Percentiles rank a stretch among this genome's conserved stretches.
Evolutionary conservation across 2,797 vertebrate species (phyloP).

Genomic region (Enteromius thamalakanensis): DNA sequence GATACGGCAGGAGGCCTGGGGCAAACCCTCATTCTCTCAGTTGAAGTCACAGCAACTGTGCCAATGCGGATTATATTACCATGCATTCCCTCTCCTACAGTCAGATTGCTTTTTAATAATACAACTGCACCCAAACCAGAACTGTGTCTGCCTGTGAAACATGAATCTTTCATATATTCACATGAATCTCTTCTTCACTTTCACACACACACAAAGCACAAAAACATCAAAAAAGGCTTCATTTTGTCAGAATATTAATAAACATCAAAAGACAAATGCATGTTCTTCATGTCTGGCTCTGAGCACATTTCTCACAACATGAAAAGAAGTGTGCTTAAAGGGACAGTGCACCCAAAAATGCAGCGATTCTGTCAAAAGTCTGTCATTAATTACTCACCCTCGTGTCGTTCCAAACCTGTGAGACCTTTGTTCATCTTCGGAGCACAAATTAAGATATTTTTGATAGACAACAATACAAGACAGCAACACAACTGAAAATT

Average conservation of each 20-base stretch:
- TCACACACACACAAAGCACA: not conserved
- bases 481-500: not conserved
- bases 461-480: not conserved
- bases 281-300: not conserved
- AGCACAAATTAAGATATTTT: not conserved
- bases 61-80: slow-evolving; percentile 50
- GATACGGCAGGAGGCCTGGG: slow-evolving; percentile 6
- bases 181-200: not conserved
- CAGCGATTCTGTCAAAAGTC: not conserved
- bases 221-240: not conserved
- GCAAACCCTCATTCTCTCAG: slow-evolving; percentile 49
- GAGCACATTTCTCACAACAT: not conserved
- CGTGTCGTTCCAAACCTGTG: not conserved
- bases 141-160: not conserved
- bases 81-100: slow-evolving; percentile 53
- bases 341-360: not conserved
- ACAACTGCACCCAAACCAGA: slow-evolving; percentile 55
- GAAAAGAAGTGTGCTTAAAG: not conserved
- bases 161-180: not conserved
- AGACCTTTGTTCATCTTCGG: not conserved
- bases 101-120: slow-evolving; percentile 66
- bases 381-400: not conserved
- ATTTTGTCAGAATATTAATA: not conserved
- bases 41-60: slow-evolving; percentile 60
- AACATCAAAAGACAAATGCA: not conserved